These are phyloP conservation scores for Cladopsammia gracilis DNA, from an alignment of 64 coral and sea anemone species.

Conservation along the genomic window DNA sequence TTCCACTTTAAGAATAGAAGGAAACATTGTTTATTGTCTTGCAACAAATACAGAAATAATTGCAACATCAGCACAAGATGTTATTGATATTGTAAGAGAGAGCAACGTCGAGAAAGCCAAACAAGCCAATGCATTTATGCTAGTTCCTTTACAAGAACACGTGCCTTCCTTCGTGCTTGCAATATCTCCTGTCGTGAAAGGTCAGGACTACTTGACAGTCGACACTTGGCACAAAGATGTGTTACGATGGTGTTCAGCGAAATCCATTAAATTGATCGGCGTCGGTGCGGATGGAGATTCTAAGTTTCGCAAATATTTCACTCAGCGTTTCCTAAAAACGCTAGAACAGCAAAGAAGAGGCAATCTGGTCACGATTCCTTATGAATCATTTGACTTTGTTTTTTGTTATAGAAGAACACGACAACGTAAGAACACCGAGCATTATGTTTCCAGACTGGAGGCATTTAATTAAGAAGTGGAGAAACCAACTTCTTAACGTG, in stretches of 20 bases:
- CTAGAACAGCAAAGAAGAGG: background rate
- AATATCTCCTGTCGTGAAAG: slow-evolving; percentile 24
- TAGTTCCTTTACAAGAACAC: slow-evolving; percentile 32
- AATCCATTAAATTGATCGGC: slow-evolving; percentile 4
- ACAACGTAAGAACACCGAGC: background rate
- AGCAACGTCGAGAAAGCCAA: background rate
- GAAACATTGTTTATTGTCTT: slow-evolving; percentile 11
- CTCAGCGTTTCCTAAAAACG: background rate
- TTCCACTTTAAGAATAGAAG: slow-evolving; percentile 29
- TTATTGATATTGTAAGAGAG: slow-evolving; percentile 7
- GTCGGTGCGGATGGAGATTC: slow-evolving; percentile 24
- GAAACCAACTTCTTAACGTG: slow-evolving; percentile 47
- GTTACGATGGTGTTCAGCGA: background rate
- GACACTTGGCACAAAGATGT: background rate
- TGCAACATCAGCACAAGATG: slow-evolving; percentile 13
- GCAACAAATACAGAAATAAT: slow-evolving; percentile 13
- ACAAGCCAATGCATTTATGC: slow-evolving; percentile 49
- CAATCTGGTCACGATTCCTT: background rate
- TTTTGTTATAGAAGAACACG: background rate
- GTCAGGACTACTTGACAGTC: slow-evolving; percentile 13
- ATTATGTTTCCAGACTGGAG: slow-evolving; percentile 53
- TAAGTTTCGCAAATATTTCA: slow-evolving; percentile 31
- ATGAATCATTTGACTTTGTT: slow-evolving; percentile 2
- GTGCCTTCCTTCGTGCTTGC: slow-evolving; percentile 40
- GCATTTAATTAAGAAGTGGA: slow-evolving; percentile 58